Conservation (phyloP, 2,797 vertebrate species). For the Pangasius krempfi region DNA sequence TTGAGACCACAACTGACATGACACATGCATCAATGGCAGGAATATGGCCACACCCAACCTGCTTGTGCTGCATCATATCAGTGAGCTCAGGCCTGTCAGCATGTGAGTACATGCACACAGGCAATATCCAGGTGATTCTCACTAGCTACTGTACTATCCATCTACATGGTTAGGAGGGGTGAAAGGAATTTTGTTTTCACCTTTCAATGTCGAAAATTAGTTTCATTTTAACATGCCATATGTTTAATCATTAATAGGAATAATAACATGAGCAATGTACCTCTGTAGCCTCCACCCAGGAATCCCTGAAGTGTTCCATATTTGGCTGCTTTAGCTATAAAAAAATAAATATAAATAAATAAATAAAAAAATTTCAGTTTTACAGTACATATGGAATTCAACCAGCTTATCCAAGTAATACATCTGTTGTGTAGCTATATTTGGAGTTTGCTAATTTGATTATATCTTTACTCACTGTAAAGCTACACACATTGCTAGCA, state of each 20-base stretch:
- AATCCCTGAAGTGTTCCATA: slow-evolving; percentile 83
- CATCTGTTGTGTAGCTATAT: neutral
- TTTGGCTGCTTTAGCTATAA: slow-evolving; percentile 88
- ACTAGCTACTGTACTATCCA: neutral
- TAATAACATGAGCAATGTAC: slow-evolving; percentile 62
- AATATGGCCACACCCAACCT: neutral
- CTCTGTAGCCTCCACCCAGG: slow-evolving; percentile 79
- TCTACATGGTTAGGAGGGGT: neutral
- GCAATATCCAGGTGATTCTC: neutral
- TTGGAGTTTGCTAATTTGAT: neutral
- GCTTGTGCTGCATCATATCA: neutral
- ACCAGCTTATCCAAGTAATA: neutral
- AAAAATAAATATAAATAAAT: slow-evolving; percentile 27
- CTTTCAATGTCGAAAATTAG: neutral
- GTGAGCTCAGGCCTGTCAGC: neutral
- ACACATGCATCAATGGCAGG: neutral
- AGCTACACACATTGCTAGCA: neutral
- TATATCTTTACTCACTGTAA: neutral
- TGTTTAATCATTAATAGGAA: neutral
- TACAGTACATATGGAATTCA: neutral
- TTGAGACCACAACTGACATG: neutral
- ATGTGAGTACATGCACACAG: neutral
- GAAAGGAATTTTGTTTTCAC: neutral
- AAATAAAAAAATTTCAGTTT: neutral
- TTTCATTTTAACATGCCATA: neutral